Conservation (phyloP, 2,113 vertebrate genomes). For the Bubalus kerabau region DNA sequence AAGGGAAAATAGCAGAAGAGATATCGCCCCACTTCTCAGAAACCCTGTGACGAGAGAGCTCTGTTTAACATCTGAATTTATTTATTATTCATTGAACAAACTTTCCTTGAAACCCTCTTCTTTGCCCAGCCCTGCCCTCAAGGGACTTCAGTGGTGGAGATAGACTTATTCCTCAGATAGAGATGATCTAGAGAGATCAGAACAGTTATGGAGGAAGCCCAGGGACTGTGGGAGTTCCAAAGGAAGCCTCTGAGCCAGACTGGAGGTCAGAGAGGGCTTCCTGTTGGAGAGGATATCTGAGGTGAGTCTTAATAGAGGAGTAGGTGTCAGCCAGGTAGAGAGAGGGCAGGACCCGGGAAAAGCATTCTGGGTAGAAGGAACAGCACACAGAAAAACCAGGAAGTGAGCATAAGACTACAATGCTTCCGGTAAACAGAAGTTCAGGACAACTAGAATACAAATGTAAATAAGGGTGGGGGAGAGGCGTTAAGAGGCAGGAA, state of each 20-base stretch:
- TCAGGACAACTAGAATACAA: neutral
- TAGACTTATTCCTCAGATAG: neutral
- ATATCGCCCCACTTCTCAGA: neutral
- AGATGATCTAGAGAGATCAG: neutral
- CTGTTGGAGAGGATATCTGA: neutral
- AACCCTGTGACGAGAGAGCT: neutral
- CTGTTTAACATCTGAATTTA: neutral
- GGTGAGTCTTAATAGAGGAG: neutral
- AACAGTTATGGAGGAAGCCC: neutral
- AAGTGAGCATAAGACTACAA: neutral
- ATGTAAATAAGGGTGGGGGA: neutral
- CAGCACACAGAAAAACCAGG: rapidly evolving
- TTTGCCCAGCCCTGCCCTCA: neutral
- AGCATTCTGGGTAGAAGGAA: neutral
- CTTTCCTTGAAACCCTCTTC: neutral
- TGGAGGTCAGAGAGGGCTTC: neutral
- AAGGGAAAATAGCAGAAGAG: neutral
- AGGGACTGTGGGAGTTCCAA: neutral
- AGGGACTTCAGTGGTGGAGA: neutral
- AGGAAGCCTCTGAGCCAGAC: neutral
- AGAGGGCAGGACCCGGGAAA: neutral
- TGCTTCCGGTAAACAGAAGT: neutral
- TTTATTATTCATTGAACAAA: neutral
- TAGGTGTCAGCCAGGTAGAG: neutral
- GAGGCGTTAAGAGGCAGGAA: neutral